A percentile compares a stretch with the other conserved stretches of the same genome.
phyloP scores from a whole-genome alignment of 2,113 vertebrate genomes.

The Spea bombifrons region DNA sequence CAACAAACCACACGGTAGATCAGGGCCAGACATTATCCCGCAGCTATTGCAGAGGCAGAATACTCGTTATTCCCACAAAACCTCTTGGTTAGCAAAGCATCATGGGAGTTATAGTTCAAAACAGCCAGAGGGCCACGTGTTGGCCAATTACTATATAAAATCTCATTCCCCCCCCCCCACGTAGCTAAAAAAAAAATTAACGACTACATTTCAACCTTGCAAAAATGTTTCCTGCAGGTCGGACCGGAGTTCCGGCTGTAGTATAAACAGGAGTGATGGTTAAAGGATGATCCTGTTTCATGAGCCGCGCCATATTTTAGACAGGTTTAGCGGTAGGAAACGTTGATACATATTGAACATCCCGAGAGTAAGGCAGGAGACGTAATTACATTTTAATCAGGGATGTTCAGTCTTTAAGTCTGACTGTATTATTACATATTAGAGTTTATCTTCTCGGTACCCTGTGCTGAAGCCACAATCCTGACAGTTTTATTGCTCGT shows the following conservation, averaged over 20 bases:
- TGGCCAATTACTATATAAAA: too few relatives aligned
- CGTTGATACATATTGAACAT: slow-evolving; percentile 38
- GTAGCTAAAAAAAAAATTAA: too few relatives aligned
- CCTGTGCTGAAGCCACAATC: background rate
- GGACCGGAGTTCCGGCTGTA: background rate
- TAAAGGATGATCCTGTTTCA: background rate
- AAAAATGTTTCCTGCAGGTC: background rate
- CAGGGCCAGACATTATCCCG: too few relatives aligned
- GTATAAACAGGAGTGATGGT: background rate
- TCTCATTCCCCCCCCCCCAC: too few relatives aligned
- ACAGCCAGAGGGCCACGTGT: too few relatives aligned
- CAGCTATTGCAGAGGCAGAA: too few relatives aligned
- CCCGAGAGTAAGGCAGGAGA: slow-evolving; percentile 16
- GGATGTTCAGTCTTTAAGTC: slow-evolving; percentile 22
- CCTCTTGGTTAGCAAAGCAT: too few relatives aligned
- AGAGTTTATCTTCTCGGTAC: slow-evolving; percentile 12
- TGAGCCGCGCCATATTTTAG: slow-evolving; percentile 23
- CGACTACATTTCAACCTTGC: too few relatives aligned
- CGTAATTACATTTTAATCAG: slow-evolving; percentile 43
- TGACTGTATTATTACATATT: slow-evolving; percentile 25
- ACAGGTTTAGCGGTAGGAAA: slow-evolving; percentile 7
- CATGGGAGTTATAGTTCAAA: too few relatives aligned
- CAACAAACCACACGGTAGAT: too few relatives aligned
- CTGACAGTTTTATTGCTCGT: background rate
- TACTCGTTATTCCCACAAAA: too few relatives aligned